Base-by-base conservation (phyloP, 35 echinoderm and acorn worm species). In the Nesometra sesokonis region DNA sequence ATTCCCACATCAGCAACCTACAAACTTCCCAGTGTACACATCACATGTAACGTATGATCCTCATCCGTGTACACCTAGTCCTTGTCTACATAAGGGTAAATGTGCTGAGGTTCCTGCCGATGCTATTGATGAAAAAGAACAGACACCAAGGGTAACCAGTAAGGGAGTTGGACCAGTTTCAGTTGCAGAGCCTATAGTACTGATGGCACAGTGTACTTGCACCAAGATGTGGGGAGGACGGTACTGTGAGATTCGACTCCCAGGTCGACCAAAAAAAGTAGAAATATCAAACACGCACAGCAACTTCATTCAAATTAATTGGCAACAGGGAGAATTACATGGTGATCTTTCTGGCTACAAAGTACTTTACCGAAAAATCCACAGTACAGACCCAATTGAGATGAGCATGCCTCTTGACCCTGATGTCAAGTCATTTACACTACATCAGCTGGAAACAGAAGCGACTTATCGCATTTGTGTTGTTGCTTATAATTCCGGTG, bases 401-500 rank as follows among this genome's bases (percentile, higher is more conserved):
- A 19, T 67, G 23, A 93, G 88, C 77, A 88, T 93, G 77, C 94
- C 94, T 0, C 93, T 93, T 37, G 91, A 97, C 46, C 94, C 91
- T 9, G 86, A 92, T 11, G 94, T 97, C 35, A 85, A 87, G 1
- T 90, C 88, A 17, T 97, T 82, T 85, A 90, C 94, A 33, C 90
- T 93, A 89, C 81, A 57, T 32, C 86, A 93, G 36, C 86, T 97
- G 2, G 79, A 90, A 38, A 88, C 82, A 31, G 94, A 88, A 77
- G 85, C 91, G 0, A 90, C 88, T 30, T 93, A 97, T 47, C 84
- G 88, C 17, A 86, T 97, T 81, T 97, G 94, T 40, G 94, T 93
- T 4, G 88, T 97, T 17, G 91, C 94, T 23, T 97, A 93, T 57
- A 97, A 97, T 35, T 33, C 90, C 21, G 94, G 94, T 29, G 94